Percentiles rank a stretch among this genome's conserved stretches.
phyloP scores from a whole-genome alignment of 2,888 invertebrate genomes.

The Sphaeridia pumilis region DNA sequence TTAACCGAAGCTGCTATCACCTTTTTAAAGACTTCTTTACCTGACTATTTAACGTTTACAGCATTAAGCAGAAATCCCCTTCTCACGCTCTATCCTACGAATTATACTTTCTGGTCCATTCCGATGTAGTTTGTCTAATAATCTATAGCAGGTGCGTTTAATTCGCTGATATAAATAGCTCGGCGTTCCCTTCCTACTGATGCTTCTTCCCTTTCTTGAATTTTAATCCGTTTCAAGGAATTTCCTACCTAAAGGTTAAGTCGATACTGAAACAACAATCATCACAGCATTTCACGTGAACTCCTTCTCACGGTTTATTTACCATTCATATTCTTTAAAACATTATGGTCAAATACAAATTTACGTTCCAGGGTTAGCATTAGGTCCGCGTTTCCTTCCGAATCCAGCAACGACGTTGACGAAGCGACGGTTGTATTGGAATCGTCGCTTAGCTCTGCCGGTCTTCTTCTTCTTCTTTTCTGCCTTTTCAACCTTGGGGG shows the following conservation, averaged over 20 bases:
- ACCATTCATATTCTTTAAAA: slow-evolving; percentile 6
- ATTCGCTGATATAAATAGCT: no score
- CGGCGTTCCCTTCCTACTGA: no score
- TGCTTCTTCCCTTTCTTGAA: no score
- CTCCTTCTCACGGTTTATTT: slow-evolving; percentile 7
- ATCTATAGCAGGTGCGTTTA: no score
- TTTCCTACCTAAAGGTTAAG: background rate
- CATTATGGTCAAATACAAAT: slow-evolving; percentile 1
- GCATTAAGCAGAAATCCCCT: no score
- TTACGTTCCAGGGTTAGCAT: slow-evolving; percentile 47
- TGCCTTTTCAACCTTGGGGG: slow-evolving; percentile 97
- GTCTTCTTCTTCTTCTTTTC: slow-evolving; percentile 99
- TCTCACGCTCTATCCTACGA: no score
- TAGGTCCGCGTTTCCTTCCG: slow-evolving; percentile 92
- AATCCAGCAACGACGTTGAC: slow-evolving; percentile 93
- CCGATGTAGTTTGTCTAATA: no score
- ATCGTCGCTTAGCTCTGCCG: slow-evolving; percentile 94
- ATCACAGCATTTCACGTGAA: background rate
- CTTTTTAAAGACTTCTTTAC: no score
- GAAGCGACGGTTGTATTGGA: slow-evolving; percentile 97
- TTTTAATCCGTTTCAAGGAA: no score
- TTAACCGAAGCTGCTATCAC: no score
- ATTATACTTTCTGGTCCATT: no score
- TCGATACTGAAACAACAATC: background rate
- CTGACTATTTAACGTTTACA: no score